Evolutionary conservation across 2,113 vertebrate species (phyloP).

Genomic region (Rhizomys pruinosus): DNA sequence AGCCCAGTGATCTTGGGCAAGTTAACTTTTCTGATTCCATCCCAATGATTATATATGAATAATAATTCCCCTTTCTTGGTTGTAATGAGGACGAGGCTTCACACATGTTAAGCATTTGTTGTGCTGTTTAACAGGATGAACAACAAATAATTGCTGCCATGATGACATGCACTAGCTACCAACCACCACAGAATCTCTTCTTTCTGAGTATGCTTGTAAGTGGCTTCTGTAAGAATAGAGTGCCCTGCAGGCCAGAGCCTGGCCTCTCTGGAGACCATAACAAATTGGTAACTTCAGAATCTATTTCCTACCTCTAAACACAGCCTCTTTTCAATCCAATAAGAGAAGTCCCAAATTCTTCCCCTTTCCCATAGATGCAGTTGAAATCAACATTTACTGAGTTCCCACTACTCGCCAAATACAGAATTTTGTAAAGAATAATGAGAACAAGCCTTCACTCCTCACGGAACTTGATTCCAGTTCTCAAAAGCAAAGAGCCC

Average conservation of each 20-base stretch:
- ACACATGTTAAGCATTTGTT: not conserved
- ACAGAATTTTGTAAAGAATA: not conserved
- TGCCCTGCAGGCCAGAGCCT: not conserved
- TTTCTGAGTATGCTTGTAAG: conserved; percentile 1
- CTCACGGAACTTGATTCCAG: not conserved
- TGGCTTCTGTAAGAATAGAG: not conserved
- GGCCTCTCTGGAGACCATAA: not conserved
- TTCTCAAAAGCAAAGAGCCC: not conserved
- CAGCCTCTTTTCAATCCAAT: conserved; percentile 11
- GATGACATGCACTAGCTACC: not conserved
- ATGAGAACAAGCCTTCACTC: not conserved
- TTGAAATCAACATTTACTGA: not conserved
- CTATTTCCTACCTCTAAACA: not conserved
- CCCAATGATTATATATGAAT: not conserved
- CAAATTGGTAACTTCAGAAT: not conserved
- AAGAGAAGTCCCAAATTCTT: not conserved
- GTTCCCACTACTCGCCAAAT: not conserved
- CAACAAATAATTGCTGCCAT: not conserved
- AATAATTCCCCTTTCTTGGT: not conserved
- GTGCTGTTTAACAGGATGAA: not conserved
- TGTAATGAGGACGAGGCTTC: not conserved
- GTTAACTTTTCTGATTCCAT: not conserved
- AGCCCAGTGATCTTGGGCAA: not conserved
- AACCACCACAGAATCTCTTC: not conserved
- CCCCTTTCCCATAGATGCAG: not conserved